Conservation (phyloP, 2,797 vertebrate species). For the Fringilla coelebs region DNA sequence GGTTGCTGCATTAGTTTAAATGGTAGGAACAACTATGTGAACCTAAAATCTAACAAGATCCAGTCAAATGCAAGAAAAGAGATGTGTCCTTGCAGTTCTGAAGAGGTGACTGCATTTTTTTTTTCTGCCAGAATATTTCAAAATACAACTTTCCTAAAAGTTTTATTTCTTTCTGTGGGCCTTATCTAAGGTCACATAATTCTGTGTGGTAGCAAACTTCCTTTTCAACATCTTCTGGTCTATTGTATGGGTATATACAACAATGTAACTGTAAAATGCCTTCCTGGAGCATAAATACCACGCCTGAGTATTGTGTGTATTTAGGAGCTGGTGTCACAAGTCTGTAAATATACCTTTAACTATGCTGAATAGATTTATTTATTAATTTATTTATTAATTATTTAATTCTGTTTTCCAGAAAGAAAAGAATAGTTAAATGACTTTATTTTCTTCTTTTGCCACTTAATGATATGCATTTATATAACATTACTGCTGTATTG, state of each 20-base stretch:
- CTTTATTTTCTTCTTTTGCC: neutral
- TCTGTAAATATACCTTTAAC: neutral
- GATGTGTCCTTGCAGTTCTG: neutral
- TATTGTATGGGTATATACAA: neutral
- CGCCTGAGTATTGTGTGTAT: neutral
- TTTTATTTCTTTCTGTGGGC: neutral
- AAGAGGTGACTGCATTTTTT: neutral
- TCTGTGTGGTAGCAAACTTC: neutral
- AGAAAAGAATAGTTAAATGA: neutral
- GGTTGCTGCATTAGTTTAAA: neutral
- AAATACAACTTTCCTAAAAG: neutral
- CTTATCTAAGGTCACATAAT: neutral
- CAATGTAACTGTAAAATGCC: neutral
- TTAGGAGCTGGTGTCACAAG: neutral
- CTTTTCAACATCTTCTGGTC: neutral
- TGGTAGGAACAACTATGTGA: neutral
- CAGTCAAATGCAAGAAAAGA: neutral
- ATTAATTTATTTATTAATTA: neutral
- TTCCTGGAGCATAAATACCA: neutral
- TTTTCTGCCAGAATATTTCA: neutral
- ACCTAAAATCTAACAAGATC: neutral
- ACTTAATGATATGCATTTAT: neutral
- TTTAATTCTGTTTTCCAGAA: neutral
- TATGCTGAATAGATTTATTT: neutral
- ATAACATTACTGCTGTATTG: neutral